A percentile compares a stretch with the other conserved stretches of the same genome.
Conservation (phyloP, 2,113 vertebrate genomes). For the Seriola quinqueradiata region DNA sequence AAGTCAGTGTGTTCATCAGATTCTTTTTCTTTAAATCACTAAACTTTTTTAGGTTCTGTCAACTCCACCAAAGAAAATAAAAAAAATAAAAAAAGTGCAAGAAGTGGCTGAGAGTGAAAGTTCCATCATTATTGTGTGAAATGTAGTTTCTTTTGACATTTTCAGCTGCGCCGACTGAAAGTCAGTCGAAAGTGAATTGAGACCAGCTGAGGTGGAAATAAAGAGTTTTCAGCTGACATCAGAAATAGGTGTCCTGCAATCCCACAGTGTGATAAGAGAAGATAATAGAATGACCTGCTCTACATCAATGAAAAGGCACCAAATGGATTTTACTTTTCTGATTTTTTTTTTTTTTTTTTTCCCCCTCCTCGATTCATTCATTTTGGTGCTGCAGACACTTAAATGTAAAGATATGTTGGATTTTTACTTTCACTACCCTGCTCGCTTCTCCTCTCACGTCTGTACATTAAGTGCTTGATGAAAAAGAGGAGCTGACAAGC, state of each 20-base stretch:
- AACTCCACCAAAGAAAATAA: not conserved
- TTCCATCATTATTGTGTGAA: slow-evolving; percentile 6
- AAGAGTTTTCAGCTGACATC: slow-evolving; percentile 10
- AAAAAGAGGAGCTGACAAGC: slow-evolving; percentile 5
- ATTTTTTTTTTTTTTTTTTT: not conserved
- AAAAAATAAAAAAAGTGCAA: not conserved
- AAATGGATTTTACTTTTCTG: not conserved
- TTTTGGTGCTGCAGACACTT: not conserved
- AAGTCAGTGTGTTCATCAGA: slow-evolving; percentile 7
- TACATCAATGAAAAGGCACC: not conserved
- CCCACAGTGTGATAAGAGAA: not conserved
- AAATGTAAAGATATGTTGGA: not conserved
- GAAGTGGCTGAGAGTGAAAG: not conserved
- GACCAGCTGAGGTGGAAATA: slow-evolving; percentile 16
- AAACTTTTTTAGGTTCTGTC: not conserved
- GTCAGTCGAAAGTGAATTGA: slow-evolving; percentile 7
- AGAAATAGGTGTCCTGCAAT: not conserved
- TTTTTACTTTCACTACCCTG: not conserved
- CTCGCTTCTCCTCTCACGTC: not conserved
- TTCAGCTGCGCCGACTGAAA: not conserved
- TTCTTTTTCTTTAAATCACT: not conserved
- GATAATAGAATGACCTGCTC: not conserved
- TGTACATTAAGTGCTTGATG: not conserved
- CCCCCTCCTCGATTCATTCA: not conserved
- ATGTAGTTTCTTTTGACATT: slow-evolving; percentile 11